Evolutionary conservation across 2,888 invertebrate species (phyloP), one percentile per base, ranked within the genome.

Genomic region (Tetranychus piercei): DNA sequence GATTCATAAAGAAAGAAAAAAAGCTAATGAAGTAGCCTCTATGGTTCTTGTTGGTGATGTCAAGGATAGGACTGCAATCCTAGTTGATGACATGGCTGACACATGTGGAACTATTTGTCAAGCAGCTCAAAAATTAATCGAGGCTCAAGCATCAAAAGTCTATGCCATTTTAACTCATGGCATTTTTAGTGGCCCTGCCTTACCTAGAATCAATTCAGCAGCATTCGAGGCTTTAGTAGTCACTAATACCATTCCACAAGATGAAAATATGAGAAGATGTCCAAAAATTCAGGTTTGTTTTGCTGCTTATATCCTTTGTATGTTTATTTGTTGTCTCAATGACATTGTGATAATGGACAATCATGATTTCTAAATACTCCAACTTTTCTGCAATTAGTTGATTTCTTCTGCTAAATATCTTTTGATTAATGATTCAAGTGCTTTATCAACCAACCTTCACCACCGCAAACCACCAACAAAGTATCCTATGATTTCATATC

Each of bases 21-120:
- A 93, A 82, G 94, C 94, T 0, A 95, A 94, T 82, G 94, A 95
- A 84, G 94, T 95, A 0, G 93, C 94, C 3, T 90, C 92, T 43
- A 95, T 95, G 95, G 94, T 94, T 6, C 84, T 95, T 74, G 94
- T 95, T 9, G 95, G 95, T 78, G 94, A 94, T 82, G 95, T 95
- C 0, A 92, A 90, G 81, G 92, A 92, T 81, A 86, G 91, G 79
- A 89, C 92, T 55, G 94, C 94, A 71, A 94, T 95, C 79, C 84
- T 95, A 81, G 94, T 95, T 1, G 95, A 95, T 81, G 95, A 95
- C 81, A 94, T 95, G 94, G 94, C 94, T 0, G 94, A 95, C 81
- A 94, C 94, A 44, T 94, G 94, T 82, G 94, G 94, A 18, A 95
- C 92, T 15, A 91, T 95, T 78, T 92, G 92, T 80, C 92, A 93